Conservation (phyloP, 2,888 invertebrate genomes). For the Archaeoteleia sp. region DNA sequence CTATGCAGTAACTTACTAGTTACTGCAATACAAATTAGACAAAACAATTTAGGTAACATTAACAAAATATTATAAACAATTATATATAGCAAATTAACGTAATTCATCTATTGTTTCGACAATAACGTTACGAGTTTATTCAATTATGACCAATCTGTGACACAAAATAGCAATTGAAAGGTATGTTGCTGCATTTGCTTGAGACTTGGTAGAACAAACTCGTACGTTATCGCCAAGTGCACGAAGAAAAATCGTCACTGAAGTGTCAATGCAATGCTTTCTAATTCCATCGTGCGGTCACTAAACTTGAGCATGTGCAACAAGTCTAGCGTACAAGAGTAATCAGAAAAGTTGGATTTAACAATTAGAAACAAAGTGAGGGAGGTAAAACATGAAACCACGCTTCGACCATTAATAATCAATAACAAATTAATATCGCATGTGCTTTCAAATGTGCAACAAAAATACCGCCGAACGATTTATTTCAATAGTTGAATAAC, state of each 20-base stretch:
- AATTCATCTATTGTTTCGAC: slow-evolving; percentile 5
- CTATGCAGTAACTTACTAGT: no score
- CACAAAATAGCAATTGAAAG: slow-evolving; percentile 11
- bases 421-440: no score
- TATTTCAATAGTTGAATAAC: no score
- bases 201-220: slow-evolving; percentile 29
- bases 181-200: slow-evolving; percentile 16
- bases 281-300: slow-evolving; percentile 53
- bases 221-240: slow-evolving; percentile 37
- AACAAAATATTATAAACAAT: no score
- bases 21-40: no score
- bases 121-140: slow-evolving; percentile 20
- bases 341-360: slow-evolving; percentile 16
- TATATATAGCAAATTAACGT: no score
- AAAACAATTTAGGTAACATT: no score
- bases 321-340: slow-evolving; percentile 23
- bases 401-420: no score
- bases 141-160: slow-evolving; percentile 19
- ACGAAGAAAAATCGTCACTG: slow-evolving; percentile 47
- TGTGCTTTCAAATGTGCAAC: no score
- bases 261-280: slow-evolving; percentile 54
- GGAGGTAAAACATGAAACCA: neutral
- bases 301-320: slow-evolving; percentile 45
- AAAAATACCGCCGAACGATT: no score
- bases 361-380: slow-evolving; percentile 10